Evolutionary conservation across 2,888 invertebrate genomes (phyloP), one percentile per base, ranked within the genome.

Genomic region (Oasisia sp.): DNA sequence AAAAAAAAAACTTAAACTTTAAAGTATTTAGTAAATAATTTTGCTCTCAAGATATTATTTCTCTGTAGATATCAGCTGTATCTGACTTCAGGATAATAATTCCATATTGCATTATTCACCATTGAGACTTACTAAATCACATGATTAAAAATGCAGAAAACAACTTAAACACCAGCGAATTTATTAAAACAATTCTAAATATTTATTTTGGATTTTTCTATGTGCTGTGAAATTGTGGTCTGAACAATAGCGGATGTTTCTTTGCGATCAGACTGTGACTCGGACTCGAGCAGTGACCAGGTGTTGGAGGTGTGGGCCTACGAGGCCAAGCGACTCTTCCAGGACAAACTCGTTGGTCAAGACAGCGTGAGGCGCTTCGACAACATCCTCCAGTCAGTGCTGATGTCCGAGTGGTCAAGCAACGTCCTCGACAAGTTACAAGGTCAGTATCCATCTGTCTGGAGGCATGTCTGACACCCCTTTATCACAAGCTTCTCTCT

Each of bases 311-410:
- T 98, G 4, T 97, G 98, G 94, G 96, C 97, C 56, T 97, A 98
- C 94, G 98, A 99, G 97, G 97, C 98, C 0, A 96, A 97, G 92
- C 97, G 97, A 93, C 97, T 98, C 95, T 98, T 99, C 96, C 97
- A 97, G 94, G 98, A 98, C 95, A 97, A 98, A 90, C 96, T 99
- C 38, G 97, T 97, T 1, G 97, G 97, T 32, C 97, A 97, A 8
- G 97, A 97, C 44, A 98, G 98, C 93, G 97, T 97, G 92, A 96
- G 96, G n/a, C 97, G 97, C 95, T 98, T 98, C 95, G 97, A 97
- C 94, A 96, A 97, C 19, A 97, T 98, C 92, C 95, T 98, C 0
- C 97, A 97, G 93, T 97, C 97, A 90, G 97, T 96, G 0, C 93
- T 97, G 8, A 94, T 96, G 56, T 94, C 95, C 90, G 96, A 97